phyloP scores from a whole-genome alignment of 2,888 invertebrate genomes.

The Trichacis sp. region DNA sequence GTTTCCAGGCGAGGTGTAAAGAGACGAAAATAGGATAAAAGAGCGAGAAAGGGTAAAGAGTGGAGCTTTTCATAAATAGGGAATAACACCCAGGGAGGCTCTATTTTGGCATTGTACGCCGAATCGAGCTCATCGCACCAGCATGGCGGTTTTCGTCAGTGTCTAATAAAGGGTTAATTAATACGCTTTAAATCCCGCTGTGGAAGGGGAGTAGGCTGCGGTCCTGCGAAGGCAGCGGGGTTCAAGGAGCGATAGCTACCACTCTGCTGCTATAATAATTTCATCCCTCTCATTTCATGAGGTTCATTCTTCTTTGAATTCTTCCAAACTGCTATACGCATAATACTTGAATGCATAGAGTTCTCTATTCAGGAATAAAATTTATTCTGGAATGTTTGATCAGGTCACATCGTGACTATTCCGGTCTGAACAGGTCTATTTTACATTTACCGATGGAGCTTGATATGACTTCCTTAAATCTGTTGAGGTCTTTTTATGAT shows the following conservation, averaged over 20 bases:
- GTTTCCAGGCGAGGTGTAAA: constrained; percentile 33
- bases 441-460: too few relatives aligned
- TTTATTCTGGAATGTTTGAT: too few relatives aligned
- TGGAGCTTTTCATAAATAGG: constrained; percentile 65
- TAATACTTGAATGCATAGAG: too few relatives aligned
- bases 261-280: not conserved
- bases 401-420: too few relatives aligned
- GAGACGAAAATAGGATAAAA: constrained; percentile 39
- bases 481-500: too few relatives aligned
- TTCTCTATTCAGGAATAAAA: too few relatives aligned
- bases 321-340: too few relatives aligned
- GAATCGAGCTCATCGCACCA: constrained; percentile 62
- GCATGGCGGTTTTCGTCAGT: constrained; percentile 62
- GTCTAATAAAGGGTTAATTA: constrained; percentile 68
- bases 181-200: constrained; percentile 63
- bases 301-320: not conserved
- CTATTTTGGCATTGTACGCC: constrained; percentile 39
- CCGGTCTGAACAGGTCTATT: too few relatives aligned
- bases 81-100: constrained; percentile 57
- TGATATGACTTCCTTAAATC: too few relatives aligned
- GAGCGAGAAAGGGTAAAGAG: constrained; percentile 40
- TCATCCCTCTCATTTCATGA: not conserved
- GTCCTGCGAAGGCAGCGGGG: constrained; percentile 14
- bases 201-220: constrained; percentile 29
- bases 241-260: not conserved